Evolutionary conservation across 2,888 invertebrate genomes (phyloP), one percentile per base, ranked within the genome.

Genomic region (Endotricha flammealis): DNA sequence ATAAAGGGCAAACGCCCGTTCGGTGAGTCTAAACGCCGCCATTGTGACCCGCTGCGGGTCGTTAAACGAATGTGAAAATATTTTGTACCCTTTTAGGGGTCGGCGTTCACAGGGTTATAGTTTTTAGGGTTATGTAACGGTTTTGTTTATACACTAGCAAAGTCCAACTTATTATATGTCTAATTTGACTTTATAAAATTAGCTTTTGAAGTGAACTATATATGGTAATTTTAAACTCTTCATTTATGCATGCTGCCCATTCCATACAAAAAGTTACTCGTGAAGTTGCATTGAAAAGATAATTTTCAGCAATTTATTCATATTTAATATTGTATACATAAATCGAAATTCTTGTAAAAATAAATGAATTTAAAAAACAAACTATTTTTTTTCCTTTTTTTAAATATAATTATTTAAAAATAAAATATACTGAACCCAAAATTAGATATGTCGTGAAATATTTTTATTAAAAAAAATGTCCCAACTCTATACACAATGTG

Each of bases 31-130:
- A 74, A 78, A 74, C 74, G 75, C 68, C 16, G 16, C 16, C 68
- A 77, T 75, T 80, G 81, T 75, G 64, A 51, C 58, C 56, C 65
- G 79, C 77, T 75, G 78, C 66, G 58, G 73, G 70, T 82, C 81
- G 79, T 85, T 85, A 83, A 85, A 79, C 67, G 72, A 76, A 79
- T 78, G 81, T 80, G 77, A 65, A 80, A 77, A 80, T 77, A 82
- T 83, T 81, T 76, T 71, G 73, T 72, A 57, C 57, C 58, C 55
- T 57, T 68, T 74, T 71, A 64, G 68, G 67, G 64, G 65, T 65
- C 64, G 54, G 42, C 41, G 44, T 45, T 39, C 44, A 25, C 13
- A 23, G 22, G 12, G 12, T 35, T 30, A 36, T 9, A 38, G 24
- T 23, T 28, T 7, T 39, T 12, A 12, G 13, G 25, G 25, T 25